These are phyloP conservation scores for Coronaproctus castanopsis DNA, from an alignment of 2,888 invertebrate genomes.

Conservation along the genomic window DNA sequence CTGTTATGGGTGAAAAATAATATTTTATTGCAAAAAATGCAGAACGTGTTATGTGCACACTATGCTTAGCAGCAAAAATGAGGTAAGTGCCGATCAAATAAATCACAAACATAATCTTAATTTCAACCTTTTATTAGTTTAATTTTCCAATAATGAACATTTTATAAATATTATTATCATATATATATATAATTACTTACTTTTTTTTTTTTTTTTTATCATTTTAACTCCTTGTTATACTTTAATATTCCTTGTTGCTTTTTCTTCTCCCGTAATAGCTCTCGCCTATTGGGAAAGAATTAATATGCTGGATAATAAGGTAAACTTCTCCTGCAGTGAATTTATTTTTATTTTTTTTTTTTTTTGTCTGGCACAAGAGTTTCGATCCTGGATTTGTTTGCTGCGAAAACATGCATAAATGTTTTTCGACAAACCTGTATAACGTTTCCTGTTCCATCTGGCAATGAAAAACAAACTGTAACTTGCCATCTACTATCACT, in stretches of 20 bases:
- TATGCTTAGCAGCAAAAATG: neutral
- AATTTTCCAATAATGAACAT: neutral
- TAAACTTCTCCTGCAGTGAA: constrained; percentile 9
- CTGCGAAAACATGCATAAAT: constrained; percentile 17
- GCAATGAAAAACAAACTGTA: constrained; percentile 17
- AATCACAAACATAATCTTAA: too few species aligned
- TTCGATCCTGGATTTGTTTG: constrained; percentile 11
- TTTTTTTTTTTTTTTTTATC: neutral
- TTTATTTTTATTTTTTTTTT: constrained; percentile 9
- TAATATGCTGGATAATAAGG: constrained; percentile 12
- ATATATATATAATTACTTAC: neutral
- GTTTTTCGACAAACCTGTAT: constrained; percentile 17
- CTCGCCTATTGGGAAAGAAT: constrained; percentile 12
- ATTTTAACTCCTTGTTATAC: too few species aligned
- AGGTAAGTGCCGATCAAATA: neutral
- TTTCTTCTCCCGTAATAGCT: constrained; percentile 13
- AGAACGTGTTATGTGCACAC: neutral
- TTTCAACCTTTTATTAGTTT: neutral
- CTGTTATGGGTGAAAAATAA: neutral
- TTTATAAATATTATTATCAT: neutral
- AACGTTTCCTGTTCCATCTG: constrained; percentile 16
- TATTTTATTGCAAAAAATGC: neutral
- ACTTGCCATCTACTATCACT: constrained; percentile 16
- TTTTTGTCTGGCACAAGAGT: constrained; percentile 12
- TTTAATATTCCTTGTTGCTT: constrained; percentile 8